Conservation (phyloP, 2,113 vertebrate genomes). For the Halichoerus grypus region DNA sequence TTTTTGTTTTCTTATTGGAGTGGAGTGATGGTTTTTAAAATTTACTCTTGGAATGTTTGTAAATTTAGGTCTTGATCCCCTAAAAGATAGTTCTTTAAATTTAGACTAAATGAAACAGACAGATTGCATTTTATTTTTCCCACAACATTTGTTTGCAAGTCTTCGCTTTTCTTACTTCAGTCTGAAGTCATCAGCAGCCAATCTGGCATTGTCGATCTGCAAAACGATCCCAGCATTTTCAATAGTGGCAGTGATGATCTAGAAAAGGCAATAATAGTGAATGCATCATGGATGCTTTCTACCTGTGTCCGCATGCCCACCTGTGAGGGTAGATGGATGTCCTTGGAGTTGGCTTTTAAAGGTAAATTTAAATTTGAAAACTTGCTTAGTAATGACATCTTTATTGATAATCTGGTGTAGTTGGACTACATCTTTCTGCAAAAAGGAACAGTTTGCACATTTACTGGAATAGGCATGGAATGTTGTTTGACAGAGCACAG, state of each 20-base stretch:
- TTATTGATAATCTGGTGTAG: not conserved
- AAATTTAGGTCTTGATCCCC: not conserved
- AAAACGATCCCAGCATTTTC: constrained; percentile 89
- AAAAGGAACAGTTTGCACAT: not conserved
- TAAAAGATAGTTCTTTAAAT: not conserved
- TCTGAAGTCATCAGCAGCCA: constrained; percentile 93
- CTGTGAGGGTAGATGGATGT: not conserved
- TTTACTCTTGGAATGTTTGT: not conserved
- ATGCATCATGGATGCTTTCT: not conserved
- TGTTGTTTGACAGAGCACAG: not conserved
- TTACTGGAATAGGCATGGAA: not conserved
- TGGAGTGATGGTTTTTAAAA: not conserved
- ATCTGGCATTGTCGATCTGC: constrained; percentile 92
- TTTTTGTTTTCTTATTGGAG: not conserved
- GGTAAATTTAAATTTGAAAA: not conserved
- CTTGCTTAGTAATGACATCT: not conserved
- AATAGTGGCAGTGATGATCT: constrained; percentile 87
- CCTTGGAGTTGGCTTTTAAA: not conserved
- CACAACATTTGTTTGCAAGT: not conserved
- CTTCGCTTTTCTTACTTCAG: constrained; percentile 89
- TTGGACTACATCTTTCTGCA: not conserved
- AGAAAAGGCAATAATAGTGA: not conserved
- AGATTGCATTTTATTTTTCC: not conserved
- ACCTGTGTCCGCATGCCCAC: not conserved
- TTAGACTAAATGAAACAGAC: not conserved